A percentile compares a stretch with the other conserved stretches of the same genome.
These are phyloP conservation scores for Parnassius mnemosyne DNA, from an alignment of 2,888 invertebrate genomes.

Conservation along the genomic window DNA sequence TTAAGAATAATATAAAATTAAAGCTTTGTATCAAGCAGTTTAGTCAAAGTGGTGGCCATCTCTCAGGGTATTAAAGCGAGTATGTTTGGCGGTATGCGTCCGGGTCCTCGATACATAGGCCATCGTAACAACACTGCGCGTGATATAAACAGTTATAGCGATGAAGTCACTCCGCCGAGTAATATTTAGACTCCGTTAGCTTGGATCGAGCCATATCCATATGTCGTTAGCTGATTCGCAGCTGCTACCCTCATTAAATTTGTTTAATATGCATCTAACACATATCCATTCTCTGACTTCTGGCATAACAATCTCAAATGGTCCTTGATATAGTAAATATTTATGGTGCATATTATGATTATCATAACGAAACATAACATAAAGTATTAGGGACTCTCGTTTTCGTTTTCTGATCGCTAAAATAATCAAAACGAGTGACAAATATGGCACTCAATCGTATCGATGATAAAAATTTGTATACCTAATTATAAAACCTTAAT, in stretches of 20 bases:
- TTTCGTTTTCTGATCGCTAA: no score
- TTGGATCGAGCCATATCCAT: constrained; percentile 23
- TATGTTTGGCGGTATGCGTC: constrained; percentile 34
- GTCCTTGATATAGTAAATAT: no score
- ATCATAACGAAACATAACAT: no score
- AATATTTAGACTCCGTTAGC: constrained; percentile 42
- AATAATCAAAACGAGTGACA: no score
- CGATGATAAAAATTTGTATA: no score
- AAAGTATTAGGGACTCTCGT: no score
- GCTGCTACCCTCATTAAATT: constrained; percentile 65
- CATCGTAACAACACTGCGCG: constrained; percentile 6
- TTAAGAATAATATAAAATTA: no score
- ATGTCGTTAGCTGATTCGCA: constrained; percentile 57
- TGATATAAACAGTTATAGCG: constrained; percentile 52
- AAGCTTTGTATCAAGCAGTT: no score
- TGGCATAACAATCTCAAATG: constrained; percentile 43
- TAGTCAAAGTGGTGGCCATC: no score
- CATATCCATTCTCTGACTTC: constrained; percentile 35
- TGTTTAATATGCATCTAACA: constrained; percentile 42
- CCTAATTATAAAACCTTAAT: no score
- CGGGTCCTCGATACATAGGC: constrained; percentile 43
- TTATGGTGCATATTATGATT: no score
- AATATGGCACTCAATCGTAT: no score
- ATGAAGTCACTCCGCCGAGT: constrained; percentile 58
- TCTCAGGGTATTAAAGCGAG: constrained; percentile 29